Conservation (phyloP, 2,888 invertebrate species). For the Dryobotodes eremita region DNA sequence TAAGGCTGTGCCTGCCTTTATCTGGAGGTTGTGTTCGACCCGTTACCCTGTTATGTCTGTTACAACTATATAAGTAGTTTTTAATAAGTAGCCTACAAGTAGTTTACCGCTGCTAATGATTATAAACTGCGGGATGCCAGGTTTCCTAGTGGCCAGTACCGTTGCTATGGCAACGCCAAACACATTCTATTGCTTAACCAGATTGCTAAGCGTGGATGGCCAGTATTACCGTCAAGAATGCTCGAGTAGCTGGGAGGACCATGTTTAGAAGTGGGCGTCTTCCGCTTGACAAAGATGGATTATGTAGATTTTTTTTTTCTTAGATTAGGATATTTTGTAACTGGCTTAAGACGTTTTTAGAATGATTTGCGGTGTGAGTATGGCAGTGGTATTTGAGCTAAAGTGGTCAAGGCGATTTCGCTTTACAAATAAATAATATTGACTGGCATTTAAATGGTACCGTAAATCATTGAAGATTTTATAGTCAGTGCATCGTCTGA, state of each 20-base stretch:
- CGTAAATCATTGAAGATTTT: constrained; percentile 1
- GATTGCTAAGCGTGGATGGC: constrained; percentile 4
- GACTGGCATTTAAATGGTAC: background rate
- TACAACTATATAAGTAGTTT: constrained; percentile 44
- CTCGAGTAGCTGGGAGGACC: constrained; percentile 13
- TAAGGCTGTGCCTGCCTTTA: constrained; percentile 18
- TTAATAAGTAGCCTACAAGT: constrained; percentile 40
- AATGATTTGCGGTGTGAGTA: constrained; percentile 2
- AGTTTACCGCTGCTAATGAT: constrained; percentile 40
- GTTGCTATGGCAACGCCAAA: constrained; percentile 42
- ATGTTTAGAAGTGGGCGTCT: constrained; percentile 27
- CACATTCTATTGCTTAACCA: constrained; percentile 11
- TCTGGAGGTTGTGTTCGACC: constrained; percentile 5
- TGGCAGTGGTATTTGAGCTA: constrained; percentile 14
- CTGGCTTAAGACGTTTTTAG: constrained; percentile 7
- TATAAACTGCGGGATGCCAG: constrained; percentile 34
- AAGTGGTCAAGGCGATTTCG: constrained; percentile 21
- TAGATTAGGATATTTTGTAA: constrained; percentile 3
- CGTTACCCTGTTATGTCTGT: constrained; percentile 30
- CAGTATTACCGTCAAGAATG: constrained; percentile 29
- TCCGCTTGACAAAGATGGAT: constrained; percentile 19
- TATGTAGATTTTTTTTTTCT: constrained; percentile 1
- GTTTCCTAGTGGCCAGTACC: constrained; percentile 33
- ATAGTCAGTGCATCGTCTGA: background rate
- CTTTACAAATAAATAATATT: background rate